Percentiles rank a stretch among this genome's conserved stretches.
phyloP scores from a whole-genome alignment of 2,888 invertebrate genomes.

The Drosophila rellima region DNA sequence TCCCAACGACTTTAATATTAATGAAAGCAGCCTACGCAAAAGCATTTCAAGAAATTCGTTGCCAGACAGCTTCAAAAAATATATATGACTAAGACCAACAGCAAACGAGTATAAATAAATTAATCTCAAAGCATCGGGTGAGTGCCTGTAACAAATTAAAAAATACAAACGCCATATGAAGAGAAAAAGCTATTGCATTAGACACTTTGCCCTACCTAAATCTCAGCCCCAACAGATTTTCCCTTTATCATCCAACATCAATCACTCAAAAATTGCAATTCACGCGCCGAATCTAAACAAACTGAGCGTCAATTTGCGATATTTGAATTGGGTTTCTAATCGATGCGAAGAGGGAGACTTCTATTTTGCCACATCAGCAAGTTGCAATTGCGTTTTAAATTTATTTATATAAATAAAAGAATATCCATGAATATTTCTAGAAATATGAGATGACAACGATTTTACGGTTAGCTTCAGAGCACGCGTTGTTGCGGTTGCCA shows the following conservation, averaged over 20 bases:
- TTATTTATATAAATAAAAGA: constrained; percentile 21
- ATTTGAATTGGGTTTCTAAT: constrained; percentile 19
- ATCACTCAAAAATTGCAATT: constrained; percentile 28
- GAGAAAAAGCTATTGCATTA: background rate
- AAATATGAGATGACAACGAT: constrained; percentile 38
- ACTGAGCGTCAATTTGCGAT: constrained; percentile 21
- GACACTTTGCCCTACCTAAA: background rate
- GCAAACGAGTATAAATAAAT: background rate
- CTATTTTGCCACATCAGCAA: constrained; percentile 39
- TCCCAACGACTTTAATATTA: background rate
- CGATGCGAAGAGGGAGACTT: background rate
- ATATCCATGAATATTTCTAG: background rate
- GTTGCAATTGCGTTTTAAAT: constrained; percentile 37
- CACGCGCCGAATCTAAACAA: constrained; percentile 33
- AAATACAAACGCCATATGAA: background rate
- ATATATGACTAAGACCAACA: background rate
- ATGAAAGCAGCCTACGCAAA: background rate
- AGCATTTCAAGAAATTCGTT: background rate
- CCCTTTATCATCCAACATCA: constrained; percentile 15
- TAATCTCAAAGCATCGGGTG: background rate
- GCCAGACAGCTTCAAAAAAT: background rate
- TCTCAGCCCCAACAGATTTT: background rate
- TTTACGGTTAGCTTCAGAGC: constrained; percentile 45
- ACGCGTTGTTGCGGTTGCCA: constrained; percentile 47
- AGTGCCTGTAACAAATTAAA: background rate